A percentile compares a stretch with the other conserved stretches of the same genome.
phyloP scores from a whole-genome alignment of 2,797 vertebrate genomes.

The Melanotaenia maccullochi region DNA sequence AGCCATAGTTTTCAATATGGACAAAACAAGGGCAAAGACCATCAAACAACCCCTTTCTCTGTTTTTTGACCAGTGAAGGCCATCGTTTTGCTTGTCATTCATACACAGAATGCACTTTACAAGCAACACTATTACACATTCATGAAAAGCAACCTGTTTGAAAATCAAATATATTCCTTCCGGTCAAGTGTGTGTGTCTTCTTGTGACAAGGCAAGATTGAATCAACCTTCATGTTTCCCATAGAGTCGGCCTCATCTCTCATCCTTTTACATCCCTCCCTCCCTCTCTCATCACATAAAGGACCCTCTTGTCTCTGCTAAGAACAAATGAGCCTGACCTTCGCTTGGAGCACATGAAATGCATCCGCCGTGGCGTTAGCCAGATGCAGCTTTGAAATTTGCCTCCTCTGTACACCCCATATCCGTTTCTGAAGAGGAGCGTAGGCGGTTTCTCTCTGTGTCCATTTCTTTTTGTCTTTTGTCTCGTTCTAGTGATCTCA shows the following conservation, averaged over 20 bases:
- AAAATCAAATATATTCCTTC: slow-evolving; percentile 55
- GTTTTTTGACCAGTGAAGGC: slow-evolving; percentile 28
- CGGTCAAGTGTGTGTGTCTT: slow-evolving; percentile 23
- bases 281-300: slow-evolving; percentile 45
- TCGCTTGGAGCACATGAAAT: slow-evolving; percentile 35
- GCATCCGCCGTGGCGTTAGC: slow-evolving; percentile 26
- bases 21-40: slow-evolving; percentile 1
- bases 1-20: not conserved
- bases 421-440: slow-evolving; percentile 41
- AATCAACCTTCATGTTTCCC: slow-evolving; percentile 59
- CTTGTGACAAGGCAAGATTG: slow-evolving; percentile 29
- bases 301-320: slow-evolving; percentile 43
- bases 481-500: slow-evolving; percentile 34
- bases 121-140: slow-evolving; percentile 45
- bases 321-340: slow-evolving; percentile 68
- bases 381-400: slow-evolving; percentile 32
- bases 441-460: slow-evolving; percentile 1
- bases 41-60: slow-evolving; percentile 25
- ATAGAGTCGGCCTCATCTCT: slow-evolving; percentile 40
- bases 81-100: slow-evolving; percentile 9
- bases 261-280: slow-evolving; percentile 32
- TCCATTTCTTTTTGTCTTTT: slow-evolving; percentile 30
- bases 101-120: slow-evolving; percentile 8
- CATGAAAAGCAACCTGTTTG: slow-evolving; percentile 58
- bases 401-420: slow-evolving; percentile 36